Evolutionary conservation across 2,888 invertebrate genomes (phyloP).

Genomic region (Cinara cedri): DNA sequence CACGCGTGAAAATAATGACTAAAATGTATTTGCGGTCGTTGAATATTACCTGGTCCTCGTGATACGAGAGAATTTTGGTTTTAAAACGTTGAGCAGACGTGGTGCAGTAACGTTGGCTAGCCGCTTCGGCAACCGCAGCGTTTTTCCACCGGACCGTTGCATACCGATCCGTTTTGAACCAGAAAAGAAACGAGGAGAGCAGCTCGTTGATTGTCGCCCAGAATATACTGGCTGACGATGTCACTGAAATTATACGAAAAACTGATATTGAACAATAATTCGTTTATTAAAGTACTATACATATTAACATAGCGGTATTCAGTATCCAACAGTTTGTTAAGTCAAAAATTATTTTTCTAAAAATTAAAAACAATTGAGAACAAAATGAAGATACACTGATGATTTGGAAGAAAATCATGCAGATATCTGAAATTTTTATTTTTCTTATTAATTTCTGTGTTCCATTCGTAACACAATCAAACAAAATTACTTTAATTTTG

Average conservation of each 20-base stretch:
- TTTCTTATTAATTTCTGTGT: no score
- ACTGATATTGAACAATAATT: no score
- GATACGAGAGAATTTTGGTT: conserved; percentile 28
- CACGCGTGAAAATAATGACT: background rate
- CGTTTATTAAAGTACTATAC: no score
- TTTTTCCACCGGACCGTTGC: conserved; percentile 62
- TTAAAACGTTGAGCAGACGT: background rate
- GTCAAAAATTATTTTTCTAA: no score
- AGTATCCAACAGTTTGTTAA: no score
- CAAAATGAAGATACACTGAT: no score
- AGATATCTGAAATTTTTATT: no score
- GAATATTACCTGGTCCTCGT: conserved; percentile 1
- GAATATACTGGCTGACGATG: conserved; percentile 74
- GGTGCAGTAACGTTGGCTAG: conserved; percentile 12
- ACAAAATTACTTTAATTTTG: no score
- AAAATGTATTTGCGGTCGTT: background rate
- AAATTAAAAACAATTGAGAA: no score
- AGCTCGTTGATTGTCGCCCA: conserved; percentile 73
- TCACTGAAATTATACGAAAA: conserved; percentile 66
- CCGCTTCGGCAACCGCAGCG: conserved; percentile 15
- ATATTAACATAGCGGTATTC: no score
- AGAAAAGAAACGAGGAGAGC: conserved; percentile 72
- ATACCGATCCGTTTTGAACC: conserved; percentile 67
- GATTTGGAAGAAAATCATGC: no score
- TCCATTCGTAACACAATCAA: no score